Conservation (phyloP, 2,888 invertebrate genomes). For the Halictus quadricinctus region DNA sequence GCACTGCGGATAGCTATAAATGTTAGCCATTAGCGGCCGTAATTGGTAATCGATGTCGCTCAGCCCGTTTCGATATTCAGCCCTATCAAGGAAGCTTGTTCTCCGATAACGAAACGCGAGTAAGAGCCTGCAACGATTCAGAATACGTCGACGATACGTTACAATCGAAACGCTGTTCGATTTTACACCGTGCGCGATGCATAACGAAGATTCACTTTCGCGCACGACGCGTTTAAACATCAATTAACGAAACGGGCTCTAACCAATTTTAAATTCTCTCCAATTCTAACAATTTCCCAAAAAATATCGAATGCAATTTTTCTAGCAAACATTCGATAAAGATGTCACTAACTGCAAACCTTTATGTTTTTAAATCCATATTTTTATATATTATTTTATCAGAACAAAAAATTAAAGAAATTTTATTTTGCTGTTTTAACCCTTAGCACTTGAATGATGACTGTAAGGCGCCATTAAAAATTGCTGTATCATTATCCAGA, state of each 20-base stretch:
- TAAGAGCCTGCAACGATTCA: neutral
- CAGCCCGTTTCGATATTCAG: conserved; percentile 48
- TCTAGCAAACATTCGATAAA: neutral
- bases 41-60: conserved; percentile 67
- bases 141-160: neutral
- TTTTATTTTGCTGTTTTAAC: too few species aligned
- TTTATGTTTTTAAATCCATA: neutral
- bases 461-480: too few species aligned
- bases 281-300: neutral
- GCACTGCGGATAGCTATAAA: conserved; percentile 54
- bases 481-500: too few species aligned
- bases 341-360: neutral
- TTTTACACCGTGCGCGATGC: neutral
- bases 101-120: conserved; percentile 30
- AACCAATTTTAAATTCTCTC: neutral
- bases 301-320: neutral
- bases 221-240: neutral
- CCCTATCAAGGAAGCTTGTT: conserved; percentile 47
- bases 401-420: too few species aligned
- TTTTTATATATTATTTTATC: neutral
- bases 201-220: neutral
- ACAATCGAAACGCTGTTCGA: neutral
- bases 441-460: too few species aligned
- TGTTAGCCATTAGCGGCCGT: conserved; percentile 51
- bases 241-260: neutral